Conservation (phyloP, 2,797 vertebrate genomes). For the Lophotriccus pileatus region DNA sequence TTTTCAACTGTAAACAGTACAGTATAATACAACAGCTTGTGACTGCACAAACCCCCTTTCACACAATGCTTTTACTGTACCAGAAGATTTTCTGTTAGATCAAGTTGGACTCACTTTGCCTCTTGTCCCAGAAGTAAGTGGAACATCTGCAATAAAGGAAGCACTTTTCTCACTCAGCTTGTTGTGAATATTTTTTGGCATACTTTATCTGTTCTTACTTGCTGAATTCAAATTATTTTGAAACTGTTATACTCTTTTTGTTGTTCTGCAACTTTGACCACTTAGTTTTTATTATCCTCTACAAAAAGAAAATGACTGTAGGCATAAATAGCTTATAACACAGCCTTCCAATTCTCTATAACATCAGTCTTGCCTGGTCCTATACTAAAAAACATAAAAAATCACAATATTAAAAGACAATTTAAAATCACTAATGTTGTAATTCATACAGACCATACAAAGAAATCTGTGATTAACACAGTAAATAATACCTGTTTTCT, state of each 20-base stretch:
- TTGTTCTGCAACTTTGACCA: not conserved
- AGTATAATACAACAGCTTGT: not conserved
- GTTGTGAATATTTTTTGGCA: constrained; percentile 18
- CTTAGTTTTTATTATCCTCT: not conserved
- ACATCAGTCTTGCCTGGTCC: not conserved
- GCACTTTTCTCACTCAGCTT: not conserved
- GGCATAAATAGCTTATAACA: not conserved
- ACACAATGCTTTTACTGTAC: not conserved
- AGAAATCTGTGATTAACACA: not conserved
- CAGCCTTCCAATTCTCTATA: not conserved
- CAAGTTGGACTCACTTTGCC: not conserved
- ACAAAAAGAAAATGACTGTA: not conserved
- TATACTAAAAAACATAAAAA: not conserved
- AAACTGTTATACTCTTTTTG: not conserved
- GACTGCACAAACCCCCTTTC: not conserved
- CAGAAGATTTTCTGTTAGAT: constrained; percentile 12
- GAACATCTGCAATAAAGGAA: not conserved
- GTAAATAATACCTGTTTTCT: not conserved
- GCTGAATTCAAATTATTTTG: constrained; percentile 4
- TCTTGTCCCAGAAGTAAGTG: not conserved
- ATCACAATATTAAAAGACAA: not conserved
- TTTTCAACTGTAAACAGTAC: constrained; percentile 44
- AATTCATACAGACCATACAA: not conserved
- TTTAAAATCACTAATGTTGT: not conserved
- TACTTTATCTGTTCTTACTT: not conserved